Evolutionary conservation across 1,140 invertebrate genomes (phyloP).

Genomic region (Drosophila bipectinata): DNA sequence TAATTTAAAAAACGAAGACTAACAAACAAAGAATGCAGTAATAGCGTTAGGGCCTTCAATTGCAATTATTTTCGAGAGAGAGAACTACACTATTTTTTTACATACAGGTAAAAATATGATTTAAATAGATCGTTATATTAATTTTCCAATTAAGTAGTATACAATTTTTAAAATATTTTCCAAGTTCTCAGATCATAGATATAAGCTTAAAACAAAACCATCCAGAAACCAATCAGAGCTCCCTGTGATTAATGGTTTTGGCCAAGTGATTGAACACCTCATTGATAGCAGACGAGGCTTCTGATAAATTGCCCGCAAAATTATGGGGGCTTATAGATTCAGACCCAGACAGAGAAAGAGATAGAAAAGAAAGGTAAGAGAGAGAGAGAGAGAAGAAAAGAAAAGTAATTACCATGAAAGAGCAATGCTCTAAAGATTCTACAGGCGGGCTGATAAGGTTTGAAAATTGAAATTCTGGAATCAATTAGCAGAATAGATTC

Average conservation of each 20-base stretch:
- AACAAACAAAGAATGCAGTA: too few species aligned
- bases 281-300: not conserved
- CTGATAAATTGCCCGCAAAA: not conserved
- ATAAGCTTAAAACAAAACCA: too few species aligned
- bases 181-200: too few species aligned
- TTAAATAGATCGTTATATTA: too few species aligned
- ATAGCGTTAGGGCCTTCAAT: too few species aligned
- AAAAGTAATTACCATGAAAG: not conserved
- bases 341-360: not conserved
- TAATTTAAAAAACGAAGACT: too few species aligned
- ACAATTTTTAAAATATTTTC: too few species aligned
- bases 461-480: constrained; percentile 5
- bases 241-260: constrained; percentile 28
- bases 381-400: not conserved
- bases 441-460: not conserved
- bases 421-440: not conserved
- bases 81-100: too few species aligned
- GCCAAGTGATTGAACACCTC: constrained; percentile 14
- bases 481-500: not conserved
- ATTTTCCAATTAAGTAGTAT: too few species aligned
- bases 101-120: too few species aligned
- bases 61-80: too few species aligned
- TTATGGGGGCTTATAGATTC: not conserved
- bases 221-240: not conserved
- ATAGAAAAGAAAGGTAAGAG: not conserved